Conservation (phyloP, 1,140 invertebrate genomes). For the Penaeus indicus region DNA sequence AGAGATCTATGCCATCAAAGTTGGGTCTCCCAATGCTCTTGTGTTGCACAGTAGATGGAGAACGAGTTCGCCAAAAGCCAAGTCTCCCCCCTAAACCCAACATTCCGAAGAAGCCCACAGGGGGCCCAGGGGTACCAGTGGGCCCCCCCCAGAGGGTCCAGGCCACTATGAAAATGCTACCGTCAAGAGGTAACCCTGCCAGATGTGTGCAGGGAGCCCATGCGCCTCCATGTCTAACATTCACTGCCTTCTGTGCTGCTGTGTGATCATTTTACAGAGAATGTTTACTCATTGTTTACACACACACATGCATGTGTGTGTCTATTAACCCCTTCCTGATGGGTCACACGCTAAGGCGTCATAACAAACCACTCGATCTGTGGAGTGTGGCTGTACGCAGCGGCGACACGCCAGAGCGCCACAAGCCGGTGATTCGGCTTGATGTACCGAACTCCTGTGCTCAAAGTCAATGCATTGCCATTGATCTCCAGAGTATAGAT, state of each 20-base stretch:
- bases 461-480: too few species aligned
- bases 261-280: too few species aligned
- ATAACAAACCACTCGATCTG: too few species aligned
- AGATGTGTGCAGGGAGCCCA: not conserved
- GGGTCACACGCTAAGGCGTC: too few species aligned
- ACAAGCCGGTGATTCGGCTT: too few species aligned
- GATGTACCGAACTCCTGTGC: too few species aligned
- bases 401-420: too few species aligned
- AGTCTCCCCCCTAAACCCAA: slow-evolving; percentile 61
- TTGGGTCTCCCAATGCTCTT: slow-evolving; percentile 32
- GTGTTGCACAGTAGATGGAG: slow-evolving; percentile 57
- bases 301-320: too few species aligned
- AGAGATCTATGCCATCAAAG: not conserved
- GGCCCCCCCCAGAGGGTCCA: slow-evolving; percentile 63
- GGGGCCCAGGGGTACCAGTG: slow-evolving; percentile 56
- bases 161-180: slow-evolving; percentile 64
- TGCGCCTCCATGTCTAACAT: slow-evolving; percentile 24
- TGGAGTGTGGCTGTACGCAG: too few species aligned
- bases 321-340: too few species aligned
- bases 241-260: slow-evolving; percentile 10
- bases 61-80: slow-evolving; percentile 62
- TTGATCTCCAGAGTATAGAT: too few species aligned
- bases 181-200: slow-evolving; percentile 59
- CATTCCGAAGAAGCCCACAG: slow-evolving; percentile 58
- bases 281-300: too few species aligned